A percentile compares a stretch with the other conserved stretches of the same genome.
Evolutionary conservation across 1,140 invertebrate genomes (phyloP).

Genomic region (Thaumetopoea pityocampa): DNA sequence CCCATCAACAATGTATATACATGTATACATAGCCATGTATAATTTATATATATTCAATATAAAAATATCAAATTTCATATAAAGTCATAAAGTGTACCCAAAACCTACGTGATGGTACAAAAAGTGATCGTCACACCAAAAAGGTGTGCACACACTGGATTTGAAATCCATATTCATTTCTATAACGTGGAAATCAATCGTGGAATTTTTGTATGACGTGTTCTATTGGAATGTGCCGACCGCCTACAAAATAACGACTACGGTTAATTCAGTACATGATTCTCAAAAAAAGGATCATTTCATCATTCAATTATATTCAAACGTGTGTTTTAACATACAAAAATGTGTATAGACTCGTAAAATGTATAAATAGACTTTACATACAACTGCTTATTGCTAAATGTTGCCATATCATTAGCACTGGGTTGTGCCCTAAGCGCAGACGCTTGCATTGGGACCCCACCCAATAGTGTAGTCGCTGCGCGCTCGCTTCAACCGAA

Average conservation of each 20-base stretch:
- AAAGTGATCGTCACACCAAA: conserved; percentile 64
- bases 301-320: conserved; percentile 55
- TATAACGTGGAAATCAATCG: conserved; percentile 72
- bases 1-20: conserved; percentile 76
- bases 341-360: conserved; percentile 75
- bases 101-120: conserved; percentile 75
- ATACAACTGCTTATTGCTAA: conserved; percentile 75
- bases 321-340: conserved; percentile 71
- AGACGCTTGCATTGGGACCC: conserved; percentile 21
- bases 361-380: conserved; percentile 75
- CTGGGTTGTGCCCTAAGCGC: conserved; percentile 26
- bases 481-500: conserved; percentile 22
- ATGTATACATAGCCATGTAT: conserved; percentile 76
- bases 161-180: conserved; percentile 65
- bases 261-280: conserved; percentile 71
- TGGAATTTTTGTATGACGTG: conserved; percentile 68
- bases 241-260: conserved; percentile 71
- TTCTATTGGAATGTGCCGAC: conserved; percentile 74
- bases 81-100: conserved; percentile 76
- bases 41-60: conserved; percentile 76
- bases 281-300: conserved; percentile 74
- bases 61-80: conserved; percentile 76
- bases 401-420: conserved; percentile 46
- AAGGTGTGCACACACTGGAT: conserved; percentile 57
- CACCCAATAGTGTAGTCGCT: conserved; percentile 13